Evolutionary conservation across 1,140 invertebrate genomes (phyloP), one percentile per base, ranked within the genome.

Genomic region (Macrocentrus cingulum): DNA sequence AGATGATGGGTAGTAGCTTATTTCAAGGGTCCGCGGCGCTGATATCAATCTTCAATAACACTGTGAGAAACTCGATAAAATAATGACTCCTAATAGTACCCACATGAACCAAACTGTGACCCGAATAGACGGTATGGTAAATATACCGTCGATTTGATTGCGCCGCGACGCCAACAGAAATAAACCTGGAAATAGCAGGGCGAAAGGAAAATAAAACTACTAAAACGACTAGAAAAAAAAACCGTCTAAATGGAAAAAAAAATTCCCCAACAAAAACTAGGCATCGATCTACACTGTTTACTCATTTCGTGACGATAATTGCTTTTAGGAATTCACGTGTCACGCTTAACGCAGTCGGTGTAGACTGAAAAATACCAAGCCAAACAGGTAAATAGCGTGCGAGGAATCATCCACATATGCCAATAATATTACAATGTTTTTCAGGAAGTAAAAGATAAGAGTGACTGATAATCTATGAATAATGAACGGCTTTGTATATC

Each of bases 131-230:
- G 46, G 49, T 3, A 51, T 11, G 32, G 32, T 51, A 51, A 51
- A 51, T 51, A 51, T 51, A 51, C 32, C 49, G 36, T 51, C 32
- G 49, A 51, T 51, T 51, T 51, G 49, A 51, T 51, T 51, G 32
- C 49, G 49, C 16, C 13, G 25, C 49, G 18, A 15, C 32, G 49
- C 37, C 20, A 34, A 29, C 49, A 51, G 49, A 51, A 51, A 51
- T 51, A 51, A 51, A 51, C 32, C 25, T 18, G 13, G 3, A 34
- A 51, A 36, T 36, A 20, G 49, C 37, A 34, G 16, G 49, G 49
- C 23, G 49, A 36, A 8, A 20, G 32, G 32, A 34, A 16, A 32
- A 34, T 36, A 51, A 51, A 37, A 37, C 34, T 49, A 9, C 41
- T 42, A 42, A 42, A 34, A 32, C 13, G 34, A 32, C 8, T 32